phyloP scores from a whole-genome alignment of 2,113 vertebrate species.

The Strigops habroptila region DNA sequence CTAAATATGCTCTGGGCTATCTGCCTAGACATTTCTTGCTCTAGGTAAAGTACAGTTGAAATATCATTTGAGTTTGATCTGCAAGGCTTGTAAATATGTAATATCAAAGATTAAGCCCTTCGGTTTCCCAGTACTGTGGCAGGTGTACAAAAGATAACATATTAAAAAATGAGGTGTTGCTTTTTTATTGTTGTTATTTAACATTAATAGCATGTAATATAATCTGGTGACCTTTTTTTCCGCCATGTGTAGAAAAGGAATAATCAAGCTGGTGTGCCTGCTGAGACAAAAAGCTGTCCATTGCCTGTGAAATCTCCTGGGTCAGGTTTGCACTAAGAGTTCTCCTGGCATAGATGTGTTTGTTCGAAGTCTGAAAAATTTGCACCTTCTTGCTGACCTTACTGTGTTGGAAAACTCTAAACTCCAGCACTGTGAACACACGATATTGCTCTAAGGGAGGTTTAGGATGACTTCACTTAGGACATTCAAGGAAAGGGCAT shows the following conservation, averaged over 20 bases:
- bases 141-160: constrained; percentile 16
- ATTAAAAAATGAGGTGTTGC: not conserved
- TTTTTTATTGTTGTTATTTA: constrained; percentile 20
- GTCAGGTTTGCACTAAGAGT: not conserved
- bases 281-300: not conserved
- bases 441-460: not conserved
- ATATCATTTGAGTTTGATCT: constrained; percentile 63
- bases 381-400: not conserved
- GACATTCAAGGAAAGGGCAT: not conserved
- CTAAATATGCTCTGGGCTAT: constrained; percentile 66
- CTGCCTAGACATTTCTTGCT: constrained; percentile 70
- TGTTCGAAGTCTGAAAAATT: not conserved
- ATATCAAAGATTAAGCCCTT: constrained; percentile 60
- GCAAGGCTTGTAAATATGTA: constrained; percentile 49
- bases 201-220: not conserved
- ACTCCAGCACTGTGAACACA: not conserved
- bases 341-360: not conserved
- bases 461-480: not conserved
- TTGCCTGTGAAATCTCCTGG: not conserved
- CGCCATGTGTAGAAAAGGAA: not conserved
- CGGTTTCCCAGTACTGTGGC: not conserved
- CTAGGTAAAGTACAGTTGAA: constrained; percentile 73
- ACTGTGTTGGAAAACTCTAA: not conserved
- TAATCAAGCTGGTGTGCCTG: not conserved
- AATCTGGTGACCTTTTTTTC: not conserved